These are phyloP conservation scores for Cephus rjabovi DNA, from an alignment of 2,888 invertebrate species.

Conservation along the genomic window DNA sequence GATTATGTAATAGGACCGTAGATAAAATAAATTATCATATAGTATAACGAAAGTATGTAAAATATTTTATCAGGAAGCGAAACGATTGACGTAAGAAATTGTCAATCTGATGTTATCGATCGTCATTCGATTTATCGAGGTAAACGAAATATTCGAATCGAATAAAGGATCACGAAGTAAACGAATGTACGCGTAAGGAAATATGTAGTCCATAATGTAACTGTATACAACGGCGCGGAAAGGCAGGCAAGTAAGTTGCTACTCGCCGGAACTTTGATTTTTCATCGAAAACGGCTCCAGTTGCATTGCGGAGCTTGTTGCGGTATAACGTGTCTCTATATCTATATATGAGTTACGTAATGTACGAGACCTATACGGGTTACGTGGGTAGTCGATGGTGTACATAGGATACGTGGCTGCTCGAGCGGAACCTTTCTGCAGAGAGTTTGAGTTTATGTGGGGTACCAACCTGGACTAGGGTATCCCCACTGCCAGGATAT, in stretches of 20 bases:
- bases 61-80: background rate
- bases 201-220: background rate
- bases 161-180: background rate
- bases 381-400: slow-evolving; percentile 46
- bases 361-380: slow-evolving; percentile 26
- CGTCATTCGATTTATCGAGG: background rate
- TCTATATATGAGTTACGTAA: slow-evolving; percentile 17
- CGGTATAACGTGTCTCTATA: background rate
- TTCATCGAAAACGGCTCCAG: slow-evolving; percentile 16
- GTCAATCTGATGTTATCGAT: background rate
- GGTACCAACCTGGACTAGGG: background rate
- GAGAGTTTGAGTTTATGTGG: background rate
- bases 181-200: background rate
- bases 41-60: background rate
- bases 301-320: slow-evolving; percentile 16
- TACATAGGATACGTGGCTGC: slow-evolving; percentile 42
- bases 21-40: background rate
- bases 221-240: background rate
- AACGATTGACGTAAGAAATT: background rate
- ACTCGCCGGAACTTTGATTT: slow-evolving; percentile 17
- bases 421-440: slow-evolving; percentile 31
- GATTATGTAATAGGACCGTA: background rate
- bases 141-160: background rate
- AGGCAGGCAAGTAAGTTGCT: background rate
- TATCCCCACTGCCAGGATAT: background rate